These are phyloP conservation scores for Coilia nasus DNA, from an alignment of 2,797 vertebrate genomes.

Conservation along the genomic window DNA sequence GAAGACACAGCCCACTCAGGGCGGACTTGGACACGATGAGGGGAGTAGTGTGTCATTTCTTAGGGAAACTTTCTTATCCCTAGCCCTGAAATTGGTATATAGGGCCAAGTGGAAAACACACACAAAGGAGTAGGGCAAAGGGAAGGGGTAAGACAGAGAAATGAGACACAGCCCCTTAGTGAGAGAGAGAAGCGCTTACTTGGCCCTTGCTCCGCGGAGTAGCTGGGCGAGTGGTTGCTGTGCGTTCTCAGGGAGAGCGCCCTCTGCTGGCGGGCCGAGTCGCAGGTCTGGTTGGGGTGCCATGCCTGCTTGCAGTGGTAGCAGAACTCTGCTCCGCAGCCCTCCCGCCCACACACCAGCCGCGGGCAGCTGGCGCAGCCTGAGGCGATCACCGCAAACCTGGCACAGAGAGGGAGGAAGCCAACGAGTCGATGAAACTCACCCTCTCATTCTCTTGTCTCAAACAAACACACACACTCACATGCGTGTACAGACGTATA, in stretches of 20 bases:
- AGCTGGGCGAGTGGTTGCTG: slow-evolving; percentile 95
- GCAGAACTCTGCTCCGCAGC: slow-evolving; percentile 97
- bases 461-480: background rate
- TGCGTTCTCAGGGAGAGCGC: slow-evolving; percentile 88
- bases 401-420: slow-evolving; percentile 55
- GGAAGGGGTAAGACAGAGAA: too few relatives aligned
- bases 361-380: slow-evolving; percentile 98
- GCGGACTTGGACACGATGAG: too few relatives aligned
- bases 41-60: too few relatives aligned
- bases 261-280: slow-evolving; percentile 94
- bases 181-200: slow-evolving; percentile 65
- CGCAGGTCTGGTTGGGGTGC: slow-evolving; percentile 98
- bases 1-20: too few relatives aligned
- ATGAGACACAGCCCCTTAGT: too few relatives aligned
- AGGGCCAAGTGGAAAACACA: too few relatives aligned
- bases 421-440: background rate
- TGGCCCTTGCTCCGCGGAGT: slow-evolving; percentile 90
- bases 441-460: background rate
- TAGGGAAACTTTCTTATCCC: too few relatives aligned
- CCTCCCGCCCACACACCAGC: slow-evolving; percentile 92
- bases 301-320: slow-evolving; percentile 99
- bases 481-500: background rate
- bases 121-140: too few relatives aligned
- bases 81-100: too few relatives aligned
- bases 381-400: slow-evolving; percentile 95